Base-by-base conservation (phyloP, 2,797 vertebrate species). In the Cuniculus paca region DNA sequence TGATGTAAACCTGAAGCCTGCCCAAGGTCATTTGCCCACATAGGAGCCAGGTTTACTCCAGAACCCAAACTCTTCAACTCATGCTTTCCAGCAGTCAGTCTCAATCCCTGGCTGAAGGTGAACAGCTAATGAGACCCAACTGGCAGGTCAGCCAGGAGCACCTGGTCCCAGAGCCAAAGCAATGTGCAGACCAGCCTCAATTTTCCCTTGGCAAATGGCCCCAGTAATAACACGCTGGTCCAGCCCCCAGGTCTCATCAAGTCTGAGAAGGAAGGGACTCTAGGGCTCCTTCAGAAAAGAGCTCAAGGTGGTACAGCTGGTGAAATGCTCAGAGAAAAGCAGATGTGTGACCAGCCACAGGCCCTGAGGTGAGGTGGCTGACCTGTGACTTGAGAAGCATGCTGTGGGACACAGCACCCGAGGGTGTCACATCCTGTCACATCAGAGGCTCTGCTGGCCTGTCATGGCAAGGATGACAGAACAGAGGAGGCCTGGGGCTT, bases 251-350 rank as follows among this genome's bases (percentile, higher is more conserved):
- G 48, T 20, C 26, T 72, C 42, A 6, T 2, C 12, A 8, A 36
- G 26, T n/a, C 39, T 83, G 52, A 85, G 45, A 39, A 80, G 4
- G 56, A 77, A 34, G 56, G 65, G 45, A 36, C 31, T 75, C 8
- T 48, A 17, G 16, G 34, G 56, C 20, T 93, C 70, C 88, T 90
- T 72, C 7, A 28, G 7, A 16, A 86, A 70, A 34, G 3, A 87
- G 94, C 52, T 34, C 34, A 42, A 90, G 31, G 4, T 19, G 31
- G 8, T 16, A 42, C 24, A 24, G 39, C 36, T 60, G 83, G 12
- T 54, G 72, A 80, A 94, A 83, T 77, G 31, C 75, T 63, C 48
- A 88, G 52, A 61, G 91, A 36, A 79, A 92, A 90, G 50, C 19
- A 1, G 3, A 63, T 70, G 63, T 4, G 17, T 2, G 50, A 26